Base-by-base conservation (phyloP, 2,113 vertebrate genomes). In the Caloenas nicobarica region DNA sequence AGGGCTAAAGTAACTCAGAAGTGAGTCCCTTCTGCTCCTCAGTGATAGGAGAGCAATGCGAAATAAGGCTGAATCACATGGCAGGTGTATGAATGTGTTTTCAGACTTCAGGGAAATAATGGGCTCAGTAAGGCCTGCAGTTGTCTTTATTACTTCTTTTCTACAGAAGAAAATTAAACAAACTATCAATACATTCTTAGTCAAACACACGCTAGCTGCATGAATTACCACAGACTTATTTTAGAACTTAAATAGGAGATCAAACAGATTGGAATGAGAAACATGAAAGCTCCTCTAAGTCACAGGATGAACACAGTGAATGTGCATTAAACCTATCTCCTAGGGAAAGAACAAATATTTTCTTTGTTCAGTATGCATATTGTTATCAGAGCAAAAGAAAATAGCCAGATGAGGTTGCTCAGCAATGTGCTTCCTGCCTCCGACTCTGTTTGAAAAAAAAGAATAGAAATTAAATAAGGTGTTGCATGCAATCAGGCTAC, bases 381-480 rank as follows among this genome's bases (percentile, higher is more conserved):
- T 80, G 71, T 93, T 90, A 92, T 26, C 79, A 92, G 64, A 84
- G 68, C 50, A 89, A 83, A 91, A 95, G 78, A 84, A 96, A 91
- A 91, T 3, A 96, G 81, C 85, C 73, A 60, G 22, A 54, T 84
- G 74, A 92, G 77, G 65, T 91, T 93, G 74, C 58, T 95, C 93
- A 92, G 42, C 77, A 31, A 31, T 83, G 54, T 71, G 81, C 54
- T 93, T 81, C 73, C 76, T 95, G 68, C n/a, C 77, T 73, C 76
- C 76, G 66, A 13, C 58, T 91, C 66, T 92, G 50, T 51, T 78
- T 33, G 19, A 26, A 62, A 77, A 74, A 81, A 50, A 56, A 44
- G 3, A 61, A 18, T 4, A 69, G 46, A 73, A 77, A 83, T 88
- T 76, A 57, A 57, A n/a, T n/a, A 24, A 61, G 62, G n/a, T 54